A percentile compares a stretch with the other conserved stretches of the same genome.
phyloP scores from a whole-genome alignment of 2,113 vertebrate species.

The Prietella phreatophila region DNA sequence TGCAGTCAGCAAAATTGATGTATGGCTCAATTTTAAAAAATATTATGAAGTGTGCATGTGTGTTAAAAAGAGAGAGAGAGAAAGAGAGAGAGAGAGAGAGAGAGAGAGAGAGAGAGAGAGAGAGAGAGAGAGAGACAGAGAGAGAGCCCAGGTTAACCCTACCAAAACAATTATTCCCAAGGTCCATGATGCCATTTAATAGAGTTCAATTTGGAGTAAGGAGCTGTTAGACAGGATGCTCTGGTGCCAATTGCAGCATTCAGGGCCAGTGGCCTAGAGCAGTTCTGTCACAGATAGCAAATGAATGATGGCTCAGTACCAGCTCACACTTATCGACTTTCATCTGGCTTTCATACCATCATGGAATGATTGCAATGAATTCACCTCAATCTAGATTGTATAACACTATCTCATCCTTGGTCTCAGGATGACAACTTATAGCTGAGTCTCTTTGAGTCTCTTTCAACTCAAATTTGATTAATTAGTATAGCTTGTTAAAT shows the following conservation, averaged over 20 bases:
- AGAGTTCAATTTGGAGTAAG: background rate
- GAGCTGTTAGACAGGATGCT: background rate
- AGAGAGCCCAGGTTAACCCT: background rate
- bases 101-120: no score
- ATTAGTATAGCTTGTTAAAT: background rate
- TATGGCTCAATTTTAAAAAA: background rate
- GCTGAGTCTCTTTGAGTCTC: background rate
- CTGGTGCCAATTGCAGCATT: background rate
- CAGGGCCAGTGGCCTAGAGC: background rate
- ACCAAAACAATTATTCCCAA: background rate
- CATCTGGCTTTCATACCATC: background rate
- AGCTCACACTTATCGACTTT: background rate
- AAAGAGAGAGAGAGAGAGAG: no score
- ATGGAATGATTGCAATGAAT: background rate
- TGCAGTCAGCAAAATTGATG: background rate
- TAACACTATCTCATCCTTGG: background rate
- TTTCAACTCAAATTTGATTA: background rate
- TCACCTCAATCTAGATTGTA: background rate
- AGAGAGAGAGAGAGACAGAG: background rate
- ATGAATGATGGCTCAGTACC: background rate
- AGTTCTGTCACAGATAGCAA: background rate
- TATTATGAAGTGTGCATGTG: background rate
- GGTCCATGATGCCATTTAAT: background rate
- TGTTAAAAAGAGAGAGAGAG: background rate
- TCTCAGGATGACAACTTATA: background rate